phyloP scores from a whole-genome alignment of 2,888 invertebrate genomes.

The Andrena bucephala region DNA sequence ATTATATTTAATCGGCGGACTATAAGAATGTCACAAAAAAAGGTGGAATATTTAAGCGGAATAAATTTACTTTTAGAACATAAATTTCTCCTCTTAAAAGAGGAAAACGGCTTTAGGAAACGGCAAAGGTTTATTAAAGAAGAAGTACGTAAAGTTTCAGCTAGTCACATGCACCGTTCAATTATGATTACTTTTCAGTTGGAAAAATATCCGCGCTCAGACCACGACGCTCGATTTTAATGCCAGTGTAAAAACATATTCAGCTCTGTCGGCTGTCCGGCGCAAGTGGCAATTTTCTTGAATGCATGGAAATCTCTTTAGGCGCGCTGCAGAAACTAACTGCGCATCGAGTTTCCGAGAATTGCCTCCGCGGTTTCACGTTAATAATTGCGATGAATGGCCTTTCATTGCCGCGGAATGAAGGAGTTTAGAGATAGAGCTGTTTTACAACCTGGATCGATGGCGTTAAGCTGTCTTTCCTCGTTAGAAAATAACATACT shows the following conservation, averaged over 20 bases:
- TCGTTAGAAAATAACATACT: conserved; percentile 66
- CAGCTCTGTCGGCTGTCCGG: conserved; percentile 17
- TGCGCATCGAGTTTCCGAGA: conserved; percentile 54
- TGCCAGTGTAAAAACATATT: conserved; percentile 16
- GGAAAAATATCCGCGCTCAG: not conserved
- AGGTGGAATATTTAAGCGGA: too few species aligned
- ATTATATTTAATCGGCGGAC: not conserved
- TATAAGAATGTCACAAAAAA: too few species aligned
- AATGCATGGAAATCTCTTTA: conserved; percentile 46
- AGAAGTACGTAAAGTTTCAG: not conserved
- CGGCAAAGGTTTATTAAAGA: too few species aligned
- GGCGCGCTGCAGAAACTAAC: conserved; percentile 31
- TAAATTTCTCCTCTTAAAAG: not conserved
- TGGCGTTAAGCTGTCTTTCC: conserved; percentile 59
- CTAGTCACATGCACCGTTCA: not conserved
- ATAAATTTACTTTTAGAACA: not conserved
- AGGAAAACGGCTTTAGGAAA: too few species aligned
- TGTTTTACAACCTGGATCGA: conserved; percentile 61
- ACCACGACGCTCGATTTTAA: conserved; percentile 10
- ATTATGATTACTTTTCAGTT: not conserved
- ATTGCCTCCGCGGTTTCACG: conserved; percentile 48
- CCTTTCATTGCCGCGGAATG: conserved; percentile 64
- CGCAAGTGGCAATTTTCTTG: conserved; percentile 49
- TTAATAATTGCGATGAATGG: conserved; percentile 70
- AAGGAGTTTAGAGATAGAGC: conserved; percentile 64